Conservation (phyloP, 2,888 invertebrate genomes). For the Cordilura impudica region DNA sequence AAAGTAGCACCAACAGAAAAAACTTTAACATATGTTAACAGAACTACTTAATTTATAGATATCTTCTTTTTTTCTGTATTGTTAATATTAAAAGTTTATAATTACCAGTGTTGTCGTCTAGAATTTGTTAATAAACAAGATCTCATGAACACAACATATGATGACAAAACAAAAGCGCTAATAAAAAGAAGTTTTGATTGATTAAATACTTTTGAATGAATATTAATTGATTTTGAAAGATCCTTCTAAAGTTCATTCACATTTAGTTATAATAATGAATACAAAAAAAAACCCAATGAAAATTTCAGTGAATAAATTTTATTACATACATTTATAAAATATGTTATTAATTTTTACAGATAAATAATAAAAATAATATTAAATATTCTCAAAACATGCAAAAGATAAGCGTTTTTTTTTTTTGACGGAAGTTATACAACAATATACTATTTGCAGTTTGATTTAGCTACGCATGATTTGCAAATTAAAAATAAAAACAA, state of each 20-base stretch:
- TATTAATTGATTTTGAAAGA: slow-evolving; percentile 49
- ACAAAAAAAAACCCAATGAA: too few relatives aligned
- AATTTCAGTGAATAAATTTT: too few relatives aligned
- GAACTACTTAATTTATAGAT: slow-evolving; percentile 22
- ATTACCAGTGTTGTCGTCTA: too few relatives aligned
- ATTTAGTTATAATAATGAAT: slow-evolving; percentile 55
- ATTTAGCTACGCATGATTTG: slow-evolving; percentile 36
- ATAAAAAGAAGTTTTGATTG: slow-evolving; percentile 14
- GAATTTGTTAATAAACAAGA: neutral
- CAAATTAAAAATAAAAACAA: neutral
- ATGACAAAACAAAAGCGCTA: slow-evolving; percentile 12
- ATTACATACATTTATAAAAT: too few relatives aligned
- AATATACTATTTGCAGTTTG: slow-evolving; percentile 7
- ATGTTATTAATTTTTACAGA: neutral
- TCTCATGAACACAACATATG: neutral
- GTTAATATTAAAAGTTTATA: too few relatives aligned
- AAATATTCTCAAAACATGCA: neutral
- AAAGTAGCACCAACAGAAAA: slow-evolving; percentile 67
- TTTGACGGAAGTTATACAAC: slow-evolving; percentile 23
- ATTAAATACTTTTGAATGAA: slow-evolving; percentile 40
- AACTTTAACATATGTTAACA: slow-evolving; percentile 20
- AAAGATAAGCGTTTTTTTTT: neutral
- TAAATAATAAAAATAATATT: neutral
- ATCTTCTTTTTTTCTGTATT: slow-evolving; percentile 39
- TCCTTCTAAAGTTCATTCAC: slow-evolving; percentile 73